phyloP scores from a whole-genome alignment of 2,113 vertebrate species.

The Cyrtonyx montezumae region DNA sequence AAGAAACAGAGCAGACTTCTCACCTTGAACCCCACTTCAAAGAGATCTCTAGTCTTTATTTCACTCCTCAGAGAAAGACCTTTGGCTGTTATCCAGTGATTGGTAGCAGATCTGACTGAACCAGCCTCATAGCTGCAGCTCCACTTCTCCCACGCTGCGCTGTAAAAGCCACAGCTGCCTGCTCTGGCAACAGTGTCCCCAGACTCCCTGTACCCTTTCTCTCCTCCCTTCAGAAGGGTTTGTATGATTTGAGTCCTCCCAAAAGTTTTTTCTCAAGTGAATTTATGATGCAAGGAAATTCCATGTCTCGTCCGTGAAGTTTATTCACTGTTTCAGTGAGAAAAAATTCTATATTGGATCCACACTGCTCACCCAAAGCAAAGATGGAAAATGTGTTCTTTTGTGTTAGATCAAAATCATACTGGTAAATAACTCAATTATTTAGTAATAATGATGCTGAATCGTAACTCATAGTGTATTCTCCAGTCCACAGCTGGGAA shows the following conservation, averaged over 20 bases:
- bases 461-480: not conserved
- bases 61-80: not conserved
- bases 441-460: not conserved
- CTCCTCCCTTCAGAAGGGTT: not conserved
- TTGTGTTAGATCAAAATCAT: not conserved
- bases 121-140: not conserved
- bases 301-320: not conserved
- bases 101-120: not conserved
- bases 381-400: not conserved
- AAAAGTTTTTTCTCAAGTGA: not conserved
- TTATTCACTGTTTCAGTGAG: not conserved
- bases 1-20: not conserved
- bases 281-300: not conserved
- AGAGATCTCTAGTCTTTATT: not conserved
- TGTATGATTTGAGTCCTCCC: not conserved
- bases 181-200: not conserved
- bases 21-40: not conserved
- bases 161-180: not conserved
- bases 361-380: accelerated
- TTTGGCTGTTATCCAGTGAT: not conserved
- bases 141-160: not conserved
- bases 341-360: not conserved
- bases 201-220: not conserved
- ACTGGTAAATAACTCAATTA: not conserved
- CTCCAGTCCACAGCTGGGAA: not conserved